Evolutionary conservation across 1,140 invertebrate genomes (phyloP).

Genomic region (Heliothis subflexa): DNA sequence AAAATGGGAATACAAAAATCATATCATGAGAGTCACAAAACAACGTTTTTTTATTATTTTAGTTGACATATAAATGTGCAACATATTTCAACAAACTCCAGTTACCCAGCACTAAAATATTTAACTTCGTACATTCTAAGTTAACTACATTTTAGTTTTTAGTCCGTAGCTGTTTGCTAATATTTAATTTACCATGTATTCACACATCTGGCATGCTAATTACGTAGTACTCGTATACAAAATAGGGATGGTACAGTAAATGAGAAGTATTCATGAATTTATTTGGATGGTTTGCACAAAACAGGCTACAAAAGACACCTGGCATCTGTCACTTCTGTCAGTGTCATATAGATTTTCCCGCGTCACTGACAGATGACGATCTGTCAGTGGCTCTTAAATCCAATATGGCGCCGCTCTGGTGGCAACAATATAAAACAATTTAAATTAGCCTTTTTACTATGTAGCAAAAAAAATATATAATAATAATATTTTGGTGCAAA

Average conservation of each 20-base stretch:
- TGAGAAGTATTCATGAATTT: too few relatives aligned
- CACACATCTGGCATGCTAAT: background rate
- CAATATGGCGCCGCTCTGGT: too few relatives aligned
- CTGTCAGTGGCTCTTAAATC: too few relatives aligned
- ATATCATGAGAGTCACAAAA: slow-evolving; percentile 6
- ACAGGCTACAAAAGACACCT: too few relatives aligned
- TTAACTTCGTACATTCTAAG: slow-evolving; percentile 74
- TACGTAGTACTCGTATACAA: background rate
- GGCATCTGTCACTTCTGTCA: too few relatives aligned
- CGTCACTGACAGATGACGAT: too few relatives aligned
- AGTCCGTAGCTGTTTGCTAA: slow-evolving; percentile 54
- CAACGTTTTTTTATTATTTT: slow-evolving; percentile 6
- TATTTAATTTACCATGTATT: slow-evolving; percentile 33
- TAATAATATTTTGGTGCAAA: background rate
- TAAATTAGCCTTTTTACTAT: too few relatives aligned
- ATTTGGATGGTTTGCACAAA: too few relatives aligned
- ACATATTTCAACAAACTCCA: slow-evolving; percentile 46
- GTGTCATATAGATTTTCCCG: too few relatives aligned
- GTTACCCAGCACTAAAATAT: slow-evolving; percentile 70
- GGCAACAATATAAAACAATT: too few relatives aligned
- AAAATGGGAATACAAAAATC: background rate
- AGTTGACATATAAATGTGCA: slow-evolving; percentile 42
- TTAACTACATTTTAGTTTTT: slow-evolving; percentile 78
- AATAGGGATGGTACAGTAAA: too few relatives aligned
- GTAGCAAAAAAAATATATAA: background rate